Percentiles rank a stretch among this genome's conserved stretches.
phyloP scores from a whole-genome alignment of 2,113 vertebrate genomes.

The Eleginops maclovinus region DNA sequence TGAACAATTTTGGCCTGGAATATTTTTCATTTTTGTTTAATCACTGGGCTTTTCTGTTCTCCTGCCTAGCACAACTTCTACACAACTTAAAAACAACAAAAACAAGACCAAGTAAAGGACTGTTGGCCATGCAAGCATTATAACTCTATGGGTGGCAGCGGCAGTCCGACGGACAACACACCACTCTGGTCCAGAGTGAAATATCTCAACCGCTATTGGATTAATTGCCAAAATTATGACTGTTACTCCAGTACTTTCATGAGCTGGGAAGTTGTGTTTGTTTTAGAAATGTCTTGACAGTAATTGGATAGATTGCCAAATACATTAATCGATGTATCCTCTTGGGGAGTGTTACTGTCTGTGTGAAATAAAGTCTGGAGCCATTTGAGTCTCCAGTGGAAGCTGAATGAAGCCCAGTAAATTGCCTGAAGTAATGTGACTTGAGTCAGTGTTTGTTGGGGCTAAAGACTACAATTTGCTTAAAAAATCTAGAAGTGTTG shows the following conservation, averaged over 20 bases:
- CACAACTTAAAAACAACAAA: neutral
- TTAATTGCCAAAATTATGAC: neutral
- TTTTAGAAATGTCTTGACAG: neutral
- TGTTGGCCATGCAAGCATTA: no score
- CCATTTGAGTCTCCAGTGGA: neutral
- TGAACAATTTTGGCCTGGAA: slow-evolving; percentile 6
- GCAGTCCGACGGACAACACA: neutral
- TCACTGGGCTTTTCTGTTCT: neutral
- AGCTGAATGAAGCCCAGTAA: neutral
- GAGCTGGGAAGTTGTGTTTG: neutral
- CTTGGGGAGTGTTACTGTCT: neutral
- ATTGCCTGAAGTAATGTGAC: neutral
- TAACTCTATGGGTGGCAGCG: no score
- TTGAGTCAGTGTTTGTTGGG: neutral
- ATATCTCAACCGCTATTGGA: neutral
- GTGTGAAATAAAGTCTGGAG: neutral
- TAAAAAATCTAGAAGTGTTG: neutral
- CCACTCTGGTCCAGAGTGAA: neutral
- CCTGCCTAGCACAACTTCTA: neutral
- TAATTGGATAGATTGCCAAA: neutral
- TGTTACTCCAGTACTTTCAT: neutral
- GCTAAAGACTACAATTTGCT: neutral
- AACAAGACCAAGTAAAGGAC: neutral
- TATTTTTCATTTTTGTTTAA: slow-evolving; percentile 9
- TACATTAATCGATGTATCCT: neutral